Conservation (phyloP, 2,797 vertebrate species). For the Okamejei kenojei region DNA sequence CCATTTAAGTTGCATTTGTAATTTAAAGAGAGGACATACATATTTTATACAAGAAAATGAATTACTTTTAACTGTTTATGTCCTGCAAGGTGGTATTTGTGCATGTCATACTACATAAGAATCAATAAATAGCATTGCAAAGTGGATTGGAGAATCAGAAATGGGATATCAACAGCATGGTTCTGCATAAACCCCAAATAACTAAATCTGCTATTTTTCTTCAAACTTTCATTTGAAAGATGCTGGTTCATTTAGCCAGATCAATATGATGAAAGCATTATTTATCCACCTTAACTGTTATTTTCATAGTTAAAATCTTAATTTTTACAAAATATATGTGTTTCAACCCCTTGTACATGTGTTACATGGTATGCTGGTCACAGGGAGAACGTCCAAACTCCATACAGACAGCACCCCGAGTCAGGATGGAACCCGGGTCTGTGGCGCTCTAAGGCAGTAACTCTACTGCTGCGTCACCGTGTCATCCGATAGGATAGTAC, state of each 20-base stretch:
- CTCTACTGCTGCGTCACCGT: too few relatives aligned
- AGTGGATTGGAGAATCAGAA: not conserved
- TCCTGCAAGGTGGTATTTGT: constrained; percentile 1
- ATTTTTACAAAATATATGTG: not conserved
- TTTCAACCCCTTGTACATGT: not conserved
- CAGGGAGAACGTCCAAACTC: too few relatives aligned
- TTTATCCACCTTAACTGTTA: not conserved
- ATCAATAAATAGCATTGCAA: not conserved
- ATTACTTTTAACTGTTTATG: constrained; percentile 9
- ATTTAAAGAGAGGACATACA: constrained; percentile 10
- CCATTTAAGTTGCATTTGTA: constrained; percentile 35
- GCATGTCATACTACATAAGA: not conserved
- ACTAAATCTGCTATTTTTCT: not conserved
- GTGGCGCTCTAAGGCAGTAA: too few relatives aligned
- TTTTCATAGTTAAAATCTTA: not conserved
- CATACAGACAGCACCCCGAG: too few relatives aligned
- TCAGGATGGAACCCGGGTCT: too few relatives aligned
- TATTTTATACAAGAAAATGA: constrained; percentile 13
- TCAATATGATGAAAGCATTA: not conserved
- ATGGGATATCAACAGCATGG: not conserved
- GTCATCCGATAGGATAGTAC: too few relatives aligned
- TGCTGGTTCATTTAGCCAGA: not conserved
- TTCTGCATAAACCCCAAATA: not conserved
- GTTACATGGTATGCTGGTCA: too few relatives aligned
- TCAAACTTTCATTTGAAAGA: not conserved